A percentile compares a stretch with the other conserved stretches of the same genome.
Evolutionary conservation across 2,113 vertebrate species (phyloP).

Genomic region (Struthidea cinerea): DNA sequence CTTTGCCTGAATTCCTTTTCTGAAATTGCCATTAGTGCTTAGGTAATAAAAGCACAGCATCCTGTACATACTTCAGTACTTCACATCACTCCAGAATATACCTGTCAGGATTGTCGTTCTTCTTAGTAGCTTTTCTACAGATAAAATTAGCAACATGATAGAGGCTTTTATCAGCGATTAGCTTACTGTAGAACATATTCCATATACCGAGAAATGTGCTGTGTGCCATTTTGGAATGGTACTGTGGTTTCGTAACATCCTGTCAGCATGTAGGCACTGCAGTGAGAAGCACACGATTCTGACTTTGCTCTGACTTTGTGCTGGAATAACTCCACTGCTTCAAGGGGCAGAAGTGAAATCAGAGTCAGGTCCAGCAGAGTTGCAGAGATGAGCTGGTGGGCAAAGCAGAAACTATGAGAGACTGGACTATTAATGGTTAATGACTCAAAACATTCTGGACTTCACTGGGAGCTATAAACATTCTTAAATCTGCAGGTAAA

Average conservation of each 20-base stretch:
- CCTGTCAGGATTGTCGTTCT: background rate
- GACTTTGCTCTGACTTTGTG: background rate
- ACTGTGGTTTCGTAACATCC: conserved; percentile 30
- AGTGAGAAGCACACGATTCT: background rate
- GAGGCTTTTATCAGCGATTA: conserved; percentile 34
- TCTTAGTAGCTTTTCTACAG: background rate
- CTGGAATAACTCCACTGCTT: background rate
- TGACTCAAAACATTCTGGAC: background rate
- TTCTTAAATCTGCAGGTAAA: background rate
- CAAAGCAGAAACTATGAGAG: background rate
- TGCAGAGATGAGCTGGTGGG: background rate
- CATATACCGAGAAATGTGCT: background rate
- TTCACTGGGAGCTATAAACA: background rate
- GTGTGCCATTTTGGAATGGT: background rate
- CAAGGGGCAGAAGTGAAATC: background rate
- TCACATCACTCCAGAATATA: background rate
- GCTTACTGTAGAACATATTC: background rate
- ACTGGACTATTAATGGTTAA: background rate
- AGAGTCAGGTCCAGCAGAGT: background rate
- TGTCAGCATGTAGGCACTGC: background rate
- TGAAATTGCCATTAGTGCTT: conserved; percentile 26
- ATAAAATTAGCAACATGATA: background rate
- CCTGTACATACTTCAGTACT: background rate
- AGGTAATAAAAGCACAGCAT: conserved; percentile 22
- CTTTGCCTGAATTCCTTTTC: conserved; percentile 4